Evolutionary conservation across 2,888 invertebrate genomes (phyloP).

Genomic region (Frankliniella intonsa): DNA sequence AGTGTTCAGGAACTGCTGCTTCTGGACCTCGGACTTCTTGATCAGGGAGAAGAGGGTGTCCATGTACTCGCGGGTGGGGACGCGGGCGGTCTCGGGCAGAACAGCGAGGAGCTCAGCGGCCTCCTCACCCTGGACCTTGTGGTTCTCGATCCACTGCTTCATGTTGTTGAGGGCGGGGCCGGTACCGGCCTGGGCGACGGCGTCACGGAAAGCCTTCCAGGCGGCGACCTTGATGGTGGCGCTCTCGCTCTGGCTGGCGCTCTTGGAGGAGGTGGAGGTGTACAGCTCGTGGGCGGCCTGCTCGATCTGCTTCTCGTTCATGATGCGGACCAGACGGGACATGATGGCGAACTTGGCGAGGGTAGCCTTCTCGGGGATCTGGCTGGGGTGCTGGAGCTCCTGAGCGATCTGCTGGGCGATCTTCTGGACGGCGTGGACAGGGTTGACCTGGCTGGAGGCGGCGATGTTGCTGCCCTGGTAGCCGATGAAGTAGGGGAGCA

Average conservation of each 20-base stretch:
- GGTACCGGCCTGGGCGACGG: no score
- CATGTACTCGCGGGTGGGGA: conserved; percentile 61
- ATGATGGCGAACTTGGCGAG: conserved; percentile 62
- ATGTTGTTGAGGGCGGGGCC: no score
- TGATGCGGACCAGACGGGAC: conserved; percentile 54
- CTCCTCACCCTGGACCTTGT: conserved; percentile 53
- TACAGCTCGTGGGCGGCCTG: conserved; percentile 54
- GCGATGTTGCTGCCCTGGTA: conserved; percentile 49
- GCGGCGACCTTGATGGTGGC: conserved; percentile 46
- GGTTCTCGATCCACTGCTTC: conserved; percentile 44
- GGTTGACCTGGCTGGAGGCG: conserved; percentile 40
- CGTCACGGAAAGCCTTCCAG: conserved; percentile 48
- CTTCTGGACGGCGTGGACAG: conserved; percentile 43
- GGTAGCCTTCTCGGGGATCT: conserved; percentile 55
- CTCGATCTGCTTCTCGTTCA: conserved; percentile 58
- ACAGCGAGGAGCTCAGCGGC: conserved; percentile 57
- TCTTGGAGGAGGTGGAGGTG: conserved; percentile 43
- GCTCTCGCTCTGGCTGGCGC: conserved; percentile 44
- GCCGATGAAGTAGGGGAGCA: conserved; percentile 50
- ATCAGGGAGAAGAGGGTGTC: conserved; percentile 56
- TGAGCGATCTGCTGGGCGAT: conserved; percentile 55
- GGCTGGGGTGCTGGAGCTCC: conserved; percentile 55
- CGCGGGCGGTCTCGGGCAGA: conserved; percentile 53
- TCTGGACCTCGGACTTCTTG: conserved; percentile 51
- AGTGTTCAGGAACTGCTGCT: conserved; percentile 53